Evolutionary conservation across 2,888 invertebrate species (phyloP).

Genomic region (Bombylius discolor): DNA sequence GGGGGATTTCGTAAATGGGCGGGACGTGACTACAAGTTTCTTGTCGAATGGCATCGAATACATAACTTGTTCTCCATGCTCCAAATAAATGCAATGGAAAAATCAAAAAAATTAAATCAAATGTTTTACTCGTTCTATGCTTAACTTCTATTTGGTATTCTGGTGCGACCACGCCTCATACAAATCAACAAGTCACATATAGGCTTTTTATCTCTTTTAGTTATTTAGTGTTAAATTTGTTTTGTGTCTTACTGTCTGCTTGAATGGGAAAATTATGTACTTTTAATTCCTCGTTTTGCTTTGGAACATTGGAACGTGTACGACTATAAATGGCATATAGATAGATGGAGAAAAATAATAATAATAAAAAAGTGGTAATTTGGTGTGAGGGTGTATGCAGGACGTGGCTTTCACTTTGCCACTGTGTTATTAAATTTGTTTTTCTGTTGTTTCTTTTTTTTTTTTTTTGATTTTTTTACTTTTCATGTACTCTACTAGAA

Average conservation of each 20-base stretch:
- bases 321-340: too few species aligned
- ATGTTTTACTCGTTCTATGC: neutral
- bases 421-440: too few species aligned
- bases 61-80: slow-evolving; percentile 9
- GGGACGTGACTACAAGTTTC: slow-evolving; percentile 37
- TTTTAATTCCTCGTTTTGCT: too few species aligned
- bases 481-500: too few species aligned
- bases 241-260: neutral
- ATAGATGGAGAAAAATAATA: too few species aligned
- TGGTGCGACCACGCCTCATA: slow-evolving; percentile 19
- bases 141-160: slow-evolving; percentile 12
- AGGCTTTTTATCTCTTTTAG: slow-evolving; percentile 3
- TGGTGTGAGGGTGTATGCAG: too few species aligned
- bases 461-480: too few species aligned
- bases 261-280: too few species aligned
- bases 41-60: slow-evolving; percentile 20
- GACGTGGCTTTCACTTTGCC: too few species aligned
- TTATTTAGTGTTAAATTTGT: neutral
- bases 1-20: slow-evolving; percentile 35
- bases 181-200: slow-evolving; percentile 16
- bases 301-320: too few species aligned
- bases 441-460: too few species aligned
- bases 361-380: too few species aligned
- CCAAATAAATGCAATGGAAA: neutral
- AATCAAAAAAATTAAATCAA: neutral